Evolutionary conservation across 2,113 vertebrate genomes (phyloP).

Genomic region (Nerophis lumbriciformis): DNA sequence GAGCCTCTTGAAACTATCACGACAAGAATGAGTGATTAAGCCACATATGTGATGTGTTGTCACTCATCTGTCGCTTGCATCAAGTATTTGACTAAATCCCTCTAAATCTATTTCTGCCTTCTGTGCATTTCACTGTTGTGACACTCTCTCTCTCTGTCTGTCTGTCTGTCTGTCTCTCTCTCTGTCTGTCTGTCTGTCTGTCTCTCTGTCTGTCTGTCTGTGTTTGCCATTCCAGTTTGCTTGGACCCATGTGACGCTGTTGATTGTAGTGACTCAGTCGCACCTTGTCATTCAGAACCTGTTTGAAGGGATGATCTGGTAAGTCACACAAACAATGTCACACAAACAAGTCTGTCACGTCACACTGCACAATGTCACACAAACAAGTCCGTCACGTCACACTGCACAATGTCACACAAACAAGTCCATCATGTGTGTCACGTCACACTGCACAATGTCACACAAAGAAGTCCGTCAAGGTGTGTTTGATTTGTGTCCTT

Average conservation of each 20-base stretch:
- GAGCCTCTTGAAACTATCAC: no score
- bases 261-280: slow-evolving; percentile 99
- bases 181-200: background rate
- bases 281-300: slow-evolving; percentile 99
- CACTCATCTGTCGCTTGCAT: slow-evolving; percentile 2
- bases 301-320: slow-evolving; percentile 99
- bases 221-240: slow-evolving; percentile 92
- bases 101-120: no score
- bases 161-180: background rate
- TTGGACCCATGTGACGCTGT: slow-evolving; percentile 99
- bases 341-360: no score
- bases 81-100: background rate
- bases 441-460: no score
- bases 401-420: no score
- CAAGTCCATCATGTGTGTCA: no score
- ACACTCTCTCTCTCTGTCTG: background rate
- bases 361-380: no score
- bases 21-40: background rate
- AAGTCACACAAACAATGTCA: slow-evolving; percentile 59
- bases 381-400: no score
- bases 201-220: background rate
- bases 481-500: background rate
- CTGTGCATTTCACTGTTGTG: background rate
- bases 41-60: background rate
- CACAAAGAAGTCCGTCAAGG: background rate